A percentile compares a stretch with the other conserved stretches of the same genome.
phyloP scores from a whole-genome alignment of 2,888 invertebrate species.

The Macaria notata region DNA sequence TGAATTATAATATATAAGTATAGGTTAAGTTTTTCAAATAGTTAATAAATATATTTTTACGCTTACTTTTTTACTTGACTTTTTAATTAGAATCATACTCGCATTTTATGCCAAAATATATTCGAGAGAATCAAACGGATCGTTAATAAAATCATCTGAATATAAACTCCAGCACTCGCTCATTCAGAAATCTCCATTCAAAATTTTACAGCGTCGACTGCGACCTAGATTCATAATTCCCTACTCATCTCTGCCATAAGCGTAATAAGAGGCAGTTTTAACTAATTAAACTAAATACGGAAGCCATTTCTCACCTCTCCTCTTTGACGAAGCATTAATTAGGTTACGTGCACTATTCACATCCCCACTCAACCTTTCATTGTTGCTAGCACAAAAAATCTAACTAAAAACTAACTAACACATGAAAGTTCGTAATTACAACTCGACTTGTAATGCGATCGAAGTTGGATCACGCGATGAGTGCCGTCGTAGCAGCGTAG shows the following conservation, averaged over 20 bases:
- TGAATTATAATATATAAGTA: no score
- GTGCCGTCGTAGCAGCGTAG: constrained; percentile 45
- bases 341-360: constrained; percentile 65
- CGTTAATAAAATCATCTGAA: constrained; percentile 3
- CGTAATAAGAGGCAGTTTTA: constrained; percentile 18
- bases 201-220: constrained; percentile 9
- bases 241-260: constrained; percentile 14
- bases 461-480: constrained; percentile 27
- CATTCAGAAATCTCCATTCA: constrained; percentile 2
- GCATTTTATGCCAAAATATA: no score
- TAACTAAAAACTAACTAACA: constrained; percentile 36
- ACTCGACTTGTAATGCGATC: constrained; percentile 17
- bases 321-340: constrained; percentile 63
- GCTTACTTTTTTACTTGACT: no score
- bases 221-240: constrained; percentile 21
- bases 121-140: neutral
- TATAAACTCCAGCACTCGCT: constrained; percentile 9
- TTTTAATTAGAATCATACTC: no score
- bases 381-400: constrained; percentile 12
- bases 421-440: constrained; percentile 22
- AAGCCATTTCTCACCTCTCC: constrained; percentile 64
- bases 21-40: no score
- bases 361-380: constrained; percentile 46
- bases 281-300: constrained; percentile 40
- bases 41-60: no score